Base-by-base conservation (phyloP, 1,140 invertebrate species). In the Pachypeltis micranthus region DNA sequence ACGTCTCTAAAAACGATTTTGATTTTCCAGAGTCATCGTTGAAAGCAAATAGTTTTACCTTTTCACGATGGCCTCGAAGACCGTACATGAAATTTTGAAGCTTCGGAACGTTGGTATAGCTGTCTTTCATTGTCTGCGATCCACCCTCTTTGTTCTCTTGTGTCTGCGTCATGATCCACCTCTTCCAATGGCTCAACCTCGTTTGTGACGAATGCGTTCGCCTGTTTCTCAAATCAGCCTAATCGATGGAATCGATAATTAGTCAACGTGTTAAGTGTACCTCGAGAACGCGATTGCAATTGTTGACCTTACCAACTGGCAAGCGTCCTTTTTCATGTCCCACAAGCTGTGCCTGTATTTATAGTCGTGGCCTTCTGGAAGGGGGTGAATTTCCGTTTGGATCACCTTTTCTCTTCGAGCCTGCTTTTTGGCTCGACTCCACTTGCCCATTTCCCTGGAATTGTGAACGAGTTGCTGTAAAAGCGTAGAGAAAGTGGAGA, bases 291-390 rank as follows among this genome's bases (percentile, higher is more conserved):
- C 16, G 16, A 39, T 16, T 10, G 12, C 23, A 7, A 14, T 62
- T 31, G 16, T n/a, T 61, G 21, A 57, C 67, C 56, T 70, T 74
- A 87, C 86, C 78, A 87, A 77, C 73, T 83, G 81, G 2, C 87
- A 78, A 16, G 85, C 86, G 72, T 79, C 78, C 67, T 81, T 71
- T 63, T 85, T 82, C 61, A 85, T 76, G 65, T 89, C 83, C 88
- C 88, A 91, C 63, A 90, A 76, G 72, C 86, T 88, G 78, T 84
- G 88, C 12, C 79, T 79, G 70, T 90, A 90, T 56, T 81, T 75
- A 65, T 78, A 79, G 64, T 85, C 84, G 47, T 85, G 83, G 29
- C 82, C 76, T 4, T 75, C 69, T 0, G 81, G 79, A 14, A 84
- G 70, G 25, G 84, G 80, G 73, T 89, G 86, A 10, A 80, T 72